These are phyloP conservation scores for Emesis russula DNA, from an alignment of 2,888 invertebrate genomes.

Conservation along the genomic window DNA sequence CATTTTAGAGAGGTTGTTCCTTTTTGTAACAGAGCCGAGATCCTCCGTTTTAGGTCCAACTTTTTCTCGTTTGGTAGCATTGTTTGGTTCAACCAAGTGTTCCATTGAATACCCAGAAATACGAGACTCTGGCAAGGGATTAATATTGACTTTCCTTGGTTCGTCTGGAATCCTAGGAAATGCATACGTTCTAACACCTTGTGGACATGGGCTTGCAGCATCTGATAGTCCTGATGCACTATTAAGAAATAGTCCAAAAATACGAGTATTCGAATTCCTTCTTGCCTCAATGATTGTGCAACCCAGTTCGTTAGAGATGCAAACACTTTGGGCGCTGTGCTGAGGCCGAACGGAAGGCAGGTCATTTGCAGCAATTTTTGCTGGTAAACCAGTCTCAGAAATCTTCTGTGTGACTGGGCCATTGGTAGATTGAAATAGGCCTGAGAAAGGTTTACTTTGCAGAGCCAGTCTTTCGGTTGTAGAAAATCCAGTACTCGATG, in stretches of 20 bases:
- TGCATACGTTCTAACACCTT: background rate
- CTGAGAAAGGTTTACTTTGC: background rate
- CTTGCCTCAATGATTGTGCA: background rate
- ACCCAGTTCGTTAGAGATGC: background rate
- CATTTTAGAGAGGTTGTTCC: background rate
- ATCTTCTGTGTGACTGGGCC: background rate
- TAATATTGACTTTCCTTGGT: background rate
- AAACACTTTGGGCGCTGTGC: conserved; percentile 1
- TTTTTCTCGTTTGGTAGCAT: conserved; percentile 28
- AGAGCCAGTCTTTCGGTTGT: background rate
- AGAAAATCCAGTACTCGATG: background rate
- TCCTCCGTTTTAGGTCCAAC: background rate
- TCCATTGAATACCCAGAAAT: conserved; percentile 33
- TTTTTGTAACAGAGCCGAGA: conserved; percentile 2
- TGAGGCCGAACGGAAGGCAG: background rate
- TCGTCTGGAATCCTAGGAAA: conserved; percentile 17
- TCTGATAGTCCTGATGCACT: conserved; percentile 21
- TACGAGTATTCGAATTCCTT: background rate
- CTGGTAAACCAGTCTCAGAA: background rate
- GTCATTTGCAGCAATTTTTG: background rate
- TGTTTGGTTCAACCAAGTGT: conserved; percentile 42
- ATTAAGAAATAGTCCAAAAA: conserved; percentile 33
- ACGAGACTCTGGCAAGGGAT: background rate
- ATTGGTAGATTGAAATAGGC: background rate
- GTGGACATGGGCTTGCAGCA: conserved; percentile 6